Base-by-base conservation (phyloP, 2,113 vertebrate genomes). In the Pterocles orientalis region DNA sequence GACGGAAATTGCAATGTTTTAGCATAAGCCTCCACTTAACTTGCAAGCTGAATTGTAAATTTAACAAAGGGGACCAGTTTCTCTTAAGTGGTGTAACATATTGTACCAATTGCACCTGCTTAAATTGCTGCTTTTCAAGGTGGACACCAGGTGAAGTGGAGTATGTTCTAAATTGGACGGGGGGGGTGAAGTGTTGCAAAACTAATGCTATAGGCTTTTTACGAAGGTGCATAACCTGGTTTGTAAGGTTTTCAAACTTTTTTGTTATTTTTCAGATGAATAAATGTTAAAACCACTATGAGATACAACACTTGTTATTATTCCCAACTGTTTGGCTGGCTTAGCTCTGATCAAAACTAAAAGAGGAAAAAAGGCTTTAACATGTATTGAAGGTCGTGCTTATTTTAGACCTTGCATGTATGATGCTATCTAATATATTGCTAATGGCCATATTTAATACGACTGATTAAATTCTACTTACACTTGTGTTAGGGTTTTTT, bases 401-500 rank as follows among this genome's bases (percentile, higher is more conserved):
- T 68, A 6, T 54, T 75, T 50, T 31, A 62, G 48, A n/a, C 6
- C 19, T 71, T 82, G 26, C 4, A 3, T 50, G 15, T 25, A 11
- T 16, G 25, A 26, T 50, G 9, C 4, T n/a, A 23, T 20, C 8
- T 76, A 50, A 45, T 75, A 14, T 43, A 25, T 39, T 60, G 14
- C 26, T 90, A 64, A 43, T 39, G 9, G 6, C 14, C 14, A 14
- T 60, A 39, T 3, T 7, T 76, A 18, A 60, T 56, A 36, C 11
- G 33, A 15, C 1, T 0, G 79, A 68, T 51, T 69, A 29, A 82
- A 56, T 90, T 88, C 15, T 29, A 24, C 10, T 80, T 58, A 36
- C 2, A 10, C 15, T 66, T 24, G 2, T 43, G 6, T 19, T 69
- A n/a, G 26, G 2, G 1, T 2, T 6, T 29, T 47, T 73, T 48